Base-by-base conservation (phyloP, 1,140 invertebrate species). In the Tyrophagus putrescentiae region DNA sequence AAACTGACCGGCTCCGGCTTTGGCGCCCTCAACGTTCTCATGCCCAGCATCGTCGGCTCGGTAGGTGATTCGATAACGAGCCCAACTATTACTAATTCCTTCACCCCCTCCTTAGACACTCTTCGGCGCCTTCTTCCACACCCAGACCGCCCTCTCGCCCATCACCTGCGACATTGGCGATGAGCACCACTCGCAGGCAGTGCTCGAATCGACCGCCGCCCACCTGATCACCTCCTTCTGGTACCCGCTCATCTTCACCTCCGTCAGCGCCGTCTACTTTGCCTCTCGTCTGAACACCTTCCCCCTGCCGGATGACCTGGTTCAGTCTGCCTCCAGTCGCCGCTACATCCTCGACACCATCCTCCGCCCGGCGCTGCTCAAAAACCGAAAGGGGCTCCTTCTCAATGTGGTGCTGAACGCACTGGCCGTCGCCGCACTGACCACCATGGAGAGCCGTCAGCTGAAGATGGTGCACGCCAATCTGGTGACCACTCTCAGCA, bases 261-360 rank as follows among this genome's bases (percentile, higher is more conserved):
- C 52, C 5, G 52, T 13, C 21, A n/a, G 31, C n/a, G n/a, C 52
- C 9, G 11, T 54, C 11, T 54, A 18, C 25, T 54, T 3, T 33
- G 25, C 52, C 32, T 3, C 52, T 1, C 13, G 25, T 27, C 39
- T 3, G 21, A 7, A 11, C 2, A 54, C 52, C 11, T 27, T 27
- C n/a, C 52, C 52, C n/a, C 32, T 54, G 21, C 52, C 52, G n/a
- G 52, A 54, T 32, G 52, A 54, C 39, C 5, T 54, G 1, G 13
- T 13, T 16, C 32, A 27, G 25, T 11, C 13, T n/a, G 11, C 11
- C 4, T 31, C n/a, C n/a, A 34, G 31, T 3, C n/a, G 52, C 9
- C n/a, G 39, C 32, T 54, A 54, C 39, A 11, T 54, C n/a, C 25
- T 13, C 13, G 52, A 54, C 3, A 54, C 32, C 32, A 9, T 54